Percentiles rank a stretch among this genome's conserved stretches.
Evolutionary conservation across 2,888 invertebrate genomes (phyloP).

Genomic region (Diarsia rubi): DNA sequence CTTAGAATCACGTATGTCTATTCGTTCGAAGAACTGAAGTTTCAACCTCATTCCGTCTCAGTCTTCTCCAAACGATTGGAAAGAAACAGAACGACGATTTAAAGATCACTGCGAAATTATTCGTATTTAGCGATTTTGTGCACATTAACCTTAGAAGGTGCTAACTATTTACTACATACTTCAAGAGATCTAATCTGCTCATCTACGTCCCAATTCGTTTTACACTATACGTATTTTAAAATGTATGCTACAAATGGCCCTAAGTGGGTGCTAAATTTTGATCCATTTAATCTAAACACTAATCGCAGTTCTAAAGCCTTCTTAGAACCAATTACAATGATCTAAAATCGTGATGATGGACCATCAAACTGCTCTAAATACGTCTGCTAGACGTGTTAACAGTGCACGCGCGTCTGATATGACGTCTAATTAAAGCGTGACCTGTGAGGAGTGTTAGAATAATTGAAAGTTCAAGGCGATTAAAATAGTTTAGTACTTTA

Average conservation of each 20-base stretch:
- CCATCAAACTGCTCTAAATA: slow-evolving; percentile 24
- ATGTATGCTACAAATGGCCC: neutral
- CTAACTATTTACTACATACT: neutral
- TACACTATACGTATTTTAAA: neutral
- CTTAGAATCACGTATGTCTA: neutral
- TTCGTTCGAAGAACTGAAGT: neutral
- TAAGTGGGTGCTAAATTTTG: neutral
- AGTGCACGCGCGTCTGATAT: slow-evolving; percentile 18
- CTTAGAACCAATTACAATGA: neutral
- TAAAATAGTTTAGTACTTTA: neutral
- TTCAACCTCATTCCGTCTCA: neutral
- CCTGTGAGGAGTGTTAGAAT: slow-evolving; percentile 14
- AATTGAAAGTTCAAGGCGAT: slow-evolving; percentile 37
- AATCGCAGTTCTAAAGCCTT: neutral
- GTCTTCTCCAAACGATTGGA: neutral
- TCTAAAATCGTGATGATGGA: slow-evolving; percentile 1
- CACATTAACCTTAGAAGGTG: neutral
- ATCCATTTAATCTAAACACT: neutral
- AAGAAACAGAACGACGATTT: neutral
- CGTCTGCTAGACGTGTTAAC: slow-evolving; percentile 5
- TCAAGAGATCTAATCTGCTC: neutral
- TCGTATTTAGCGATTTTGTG: neutral
- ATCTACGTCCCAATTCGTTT: neutral
- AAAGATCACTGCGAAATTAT: neutral
- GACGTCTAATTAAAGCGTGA: slow-evolving; percentile 24